phyloP scores from a whole-genome alignment of 2,113 vertebrate species.

The Carassius gibelio region DNA sequence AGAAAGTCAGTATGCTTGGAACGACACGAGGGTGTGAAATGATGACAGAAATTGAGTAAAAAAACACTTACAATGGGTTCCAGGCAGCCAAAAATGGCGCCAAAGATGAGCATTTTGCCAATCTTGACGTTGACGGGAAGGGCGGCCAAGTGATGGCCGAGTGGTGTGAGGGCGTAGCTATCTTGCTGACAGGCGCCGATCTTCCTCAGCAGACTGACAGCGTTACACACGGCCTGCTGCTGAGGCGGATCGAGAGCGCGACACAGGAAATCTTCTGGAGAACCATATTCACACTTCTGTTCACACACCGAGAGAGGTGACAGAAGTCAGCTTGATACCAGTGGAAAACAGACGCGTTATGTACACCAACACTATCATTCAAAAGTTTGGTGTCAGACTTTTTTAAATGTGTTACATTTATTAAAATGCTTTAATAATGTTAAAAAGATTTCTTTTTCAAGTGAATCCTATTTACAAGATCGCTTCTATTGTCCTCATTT shows the following conservation, averaged over 20 bases:
- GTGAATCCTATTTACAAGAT: too few species aligned
- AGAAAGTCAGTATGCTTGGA: not conserved
- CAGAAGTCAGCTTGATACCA: too few species aligned
- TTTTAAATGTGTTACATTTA: too few species aligned
- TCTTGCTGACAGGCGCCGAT: slow-evolving; percentile 89
- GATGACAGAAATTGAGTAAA: too few species aligned
- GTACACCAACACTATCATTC: too few species aligned
- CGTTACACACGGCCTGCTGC: slow-evolving; percentile 91
- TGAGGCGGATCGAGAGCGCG: slow-evolving; percentile 89
- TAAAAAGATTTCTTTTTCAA: too few species aligned
- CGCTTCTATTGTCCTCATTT: too few species aligned
- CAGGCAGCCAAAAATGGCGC: slow-evolving; percentile 93
- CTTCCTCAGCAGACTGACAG: slow-evolving; percentile 87
- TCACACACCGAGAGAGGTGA: not conserved
- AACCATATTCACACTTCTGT: slow-evolving; percentile 94
- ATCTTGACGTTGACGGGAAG: slow-evolving; percentile 97
- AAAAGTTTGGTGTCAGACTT: too few species aligned
- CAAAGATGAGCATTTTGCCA: slow-evolving; percentile 98
- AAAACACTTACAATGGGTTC: slow-evolving; percentile 86
- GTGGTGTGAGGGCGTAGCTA: slow-evolving; percentile 83
- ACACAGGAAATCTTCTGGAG: slow-evolving; percentile 91
- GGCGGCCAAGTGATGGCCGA: slow-evolving; percentile 93
- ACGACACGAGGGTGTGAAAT: not conserved
- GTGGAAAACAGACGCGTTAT: too few species aligned
- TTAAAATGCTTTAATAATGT: too few species aligned